Percentiles rank a stretch among this genome's conserved stretches.
Evolutionary conservation across 1,140 invertebrate species (phyloP).

Genomic region (Colletes latitarsis): DNA sequence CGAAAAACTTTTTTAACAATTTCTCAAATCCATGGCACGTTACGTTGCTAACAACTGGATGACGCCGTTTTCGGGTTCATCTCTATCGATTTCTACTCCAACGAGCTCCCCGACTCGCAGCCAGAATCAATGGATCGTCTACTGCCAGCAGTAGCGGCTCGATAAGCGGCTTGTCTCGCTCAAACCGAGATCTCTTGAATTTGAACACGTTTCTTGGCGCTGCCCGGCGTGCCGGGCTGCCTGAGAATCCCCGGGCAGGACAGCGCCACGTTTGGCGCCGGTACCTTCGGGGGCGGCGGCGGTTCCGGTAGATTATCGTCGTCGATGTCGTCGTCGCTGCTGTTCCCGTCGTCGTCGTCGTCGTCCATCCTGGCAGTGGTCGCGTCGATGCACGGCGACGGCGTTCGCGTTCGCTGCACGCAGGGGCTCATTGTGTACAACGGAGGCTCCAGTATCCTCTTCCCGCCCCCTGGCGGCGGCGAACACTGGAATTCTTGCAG

Average conservation of each 20-base stretch:
- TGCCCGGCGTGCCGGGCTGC: constrained; percentile 84
- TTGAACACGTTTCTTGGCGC: constrained; percentile 92
- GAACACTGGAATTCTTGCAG: constrained; percentile 86
- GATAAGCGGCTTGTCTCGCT: constrained; percentile 67
- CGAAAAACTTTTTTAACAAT: neutral
- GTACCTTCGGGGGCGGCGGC: constrained; percentile 85
- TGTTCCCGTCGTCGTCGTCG: constrained; percentile 79
- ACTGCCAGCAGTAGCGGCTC: constrained; percentile 31
- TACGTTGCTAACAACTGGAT: neutral
- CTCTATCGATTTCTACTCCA: constrained; percentile 12
- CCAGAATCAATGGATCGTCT: neutral
- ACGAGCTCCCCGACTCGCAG: neutral
- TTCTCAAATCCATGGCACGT: constrained; percentile 36
- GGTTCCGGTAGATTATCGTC: constrained; percentile 84
- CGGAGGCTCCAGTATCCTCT: constrained; percentile 78
- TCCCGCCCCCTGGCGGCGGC: constrained; percentile 82
- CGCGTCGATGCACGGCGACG: constrained; percentile 81
- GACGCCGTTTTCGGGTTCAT: neutral
- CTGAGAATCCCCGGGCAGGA: constrained; percentile 84
- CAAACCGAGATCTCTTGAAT: constrained; percentile 94
- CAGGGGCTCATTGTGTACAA: constrained; percentile 82
- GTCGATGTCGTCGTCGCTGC: constrained; percentile 79
- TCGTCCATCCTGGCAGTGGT: constrained; percentile 81
- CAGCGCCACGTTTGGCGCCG: constrained; percentile 75
- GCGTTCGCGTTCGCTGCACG: constrained; percentile 74